Evolutionary conservation across 2,888 invertebrate species (phyloP).

Genomic region (Nymphalis c-album): DNA sequence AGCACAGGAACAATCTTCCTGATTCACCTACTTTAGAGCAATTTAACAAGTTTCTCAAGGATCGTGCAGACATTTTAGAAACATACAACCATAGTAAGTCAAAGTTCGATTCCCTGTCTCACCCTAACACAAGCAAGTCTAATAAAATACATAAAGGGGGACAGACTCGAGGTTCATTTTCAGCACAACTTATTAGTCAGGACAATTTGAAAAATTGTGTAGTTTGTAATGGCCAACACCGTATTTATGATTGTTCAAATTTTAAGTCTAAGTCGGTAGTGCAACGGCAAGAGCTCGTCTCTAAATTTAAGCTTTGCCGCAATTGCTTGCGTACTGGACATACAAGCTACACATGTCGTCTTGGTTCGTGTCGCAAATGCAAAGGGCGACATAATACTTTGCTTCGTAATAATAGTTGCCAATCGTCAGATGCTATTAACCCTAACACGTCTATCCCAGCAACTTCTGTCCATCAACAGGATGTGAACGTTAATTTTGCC

Average conservation of each 20-base stretch:
- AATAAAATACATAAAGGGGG: background rate
- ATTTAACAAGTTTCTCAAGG: background rate
- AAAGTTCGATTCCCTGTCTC: background rate
- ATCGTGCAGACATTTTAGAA: background rate
- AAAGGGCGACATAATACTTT: slow-evolving; percentile 1
- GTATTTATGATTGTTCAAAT: background rate
- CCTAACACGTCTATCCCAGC: background rate
- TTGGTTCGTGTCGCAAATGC: background rate
- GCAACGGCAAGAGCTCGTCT: background rate
- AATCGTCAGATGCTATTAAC: background rate
- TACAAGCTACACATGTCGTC: background rate
- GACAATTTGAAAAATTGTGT: background rate
- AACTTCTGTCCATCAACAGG: background rate
- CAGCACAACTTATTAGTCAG: too few species aligned
- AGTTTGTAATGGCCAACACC: background rate
- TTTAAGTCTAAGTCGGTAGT: background rate
- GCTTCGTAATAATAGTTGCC: background rate
- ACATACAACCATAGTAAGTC: background rate
- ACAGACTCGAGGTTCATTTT: too few species aligned
- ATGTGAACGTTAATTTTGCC: background rate
- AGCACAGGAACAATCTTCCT: background rate
- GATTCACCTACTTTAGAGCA: background rate
- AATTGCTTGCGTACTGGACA: background rate
- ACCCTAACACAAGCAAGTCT: background rate
- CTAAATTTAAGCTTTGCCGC: background rate